Conservation (phyloP, 2,888 invertebrate genomes). For the Drosophila austrosaltans region DNA sequence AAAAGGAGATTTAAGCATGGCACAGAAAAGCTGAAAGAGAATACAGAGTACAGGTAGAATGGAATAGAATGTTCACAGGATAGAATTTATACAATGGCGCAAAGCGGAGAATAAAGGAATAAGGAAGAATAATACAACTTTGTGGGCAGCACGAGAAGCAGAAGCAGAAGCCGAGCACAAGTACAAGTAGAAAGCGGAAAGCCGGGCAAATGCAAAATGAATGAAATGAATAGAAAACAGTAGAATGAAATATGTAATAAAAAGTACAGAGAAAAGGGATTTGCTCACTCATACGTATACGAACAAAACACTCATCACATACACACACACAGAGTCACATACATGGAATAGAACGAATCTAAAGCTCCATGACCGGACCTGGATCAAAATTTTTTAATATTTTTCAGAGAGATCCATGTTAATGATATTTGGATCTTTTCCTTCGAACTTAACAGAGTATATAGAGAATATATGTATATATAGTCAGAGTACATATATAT, state of each 20-base stretch:
- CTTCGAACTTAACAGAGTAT: too few species aligned
- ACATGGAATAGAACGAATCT: background rate
- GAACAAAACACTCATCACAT: conserved; percentile 32
- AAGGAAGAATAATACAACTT: conserved; percentile 58
- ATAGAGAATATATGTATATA: too few species aligned
- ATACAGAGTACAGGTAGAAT: conserved; percentile 41
- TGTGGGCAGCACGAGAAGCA: conserved; percentile 41
- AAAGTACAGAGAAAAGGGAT: conserved; percentile 34
- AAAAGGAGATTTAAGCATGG: conserved; percentile 61
- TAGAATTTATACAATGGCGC: conserved; percentile 39
- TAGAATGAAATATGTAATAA: conserved; percentile 53
- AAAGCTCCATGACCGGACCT: background rate
- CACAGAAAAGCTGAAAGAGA: conserved; percentile 53
- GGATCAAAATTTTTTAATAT: background rate
- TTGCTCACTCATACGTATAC: conserved; percentile 10
- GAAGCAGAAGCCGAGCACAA: background rate
- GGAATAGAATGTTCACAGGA: conserved; percentile 47
- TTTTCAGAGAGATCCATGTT: too few species aligned
- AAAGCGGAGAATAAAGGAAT: conserved; percentile 53
- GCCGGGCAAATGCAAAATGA: conserved; percentile 60
- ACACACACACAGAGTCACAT: background rate
- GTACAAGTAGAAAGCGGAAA: conserved; percentile 40
- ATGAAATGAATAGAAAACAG: conserved; percentile 63
- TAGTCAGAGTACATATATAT: too few species aligned
- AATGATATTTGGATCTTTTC: too few species aligned